A percentile compares a stretch with the other conserved stretches of the same genome.
phyloP scores from a whole-genome alignment of 2,113 vertebrate genomes.

The Mormoops blainvillei region DNA sequence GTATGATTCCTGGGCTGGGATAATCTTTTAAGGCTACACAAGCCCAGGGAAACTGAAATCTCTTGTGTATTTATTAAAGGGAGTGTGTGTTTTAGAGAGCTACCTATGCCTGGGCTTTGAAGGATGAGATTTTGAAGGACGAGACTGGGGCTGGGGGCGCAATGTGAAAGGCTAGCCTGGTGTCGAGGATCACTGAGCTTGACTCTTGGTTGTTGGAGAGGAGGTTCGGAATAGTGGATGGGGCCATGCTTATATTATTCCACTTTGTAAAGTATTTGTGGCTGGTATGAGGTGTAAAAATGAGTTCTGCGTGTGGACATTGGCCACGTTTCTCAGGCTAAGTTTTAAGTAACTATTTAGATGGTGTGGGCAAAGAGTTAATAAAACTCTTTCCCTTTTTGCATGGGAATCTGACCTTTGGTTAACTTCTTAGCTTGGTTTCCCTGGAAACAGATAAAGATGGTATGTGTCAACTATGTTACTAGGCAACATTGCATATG shows the following conservation, averaged over 20 bases:
- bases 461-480: conserved; percentile 61
- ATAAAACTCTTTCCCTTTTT: conserved; percentile 40
- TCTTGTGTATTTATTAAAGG: background rate
- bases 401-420: conserved; percentile 62
- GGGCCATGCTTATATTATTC: background rate
- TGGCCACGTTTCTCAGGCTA: background rate
- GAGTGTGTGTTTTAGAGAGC: background rate
- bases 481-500: conserved; percentile 46
- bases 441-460: conserved; percentile 64
- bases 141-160: background rate
- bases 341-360: background rate
- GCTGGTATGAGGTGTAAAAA: background rate
- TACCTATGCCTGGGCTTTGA: background rate
- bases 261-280: background rate
- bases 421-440: conserved; percentile 55
- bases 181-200: background rate
- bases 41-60: background rate
- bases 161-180: background rate
- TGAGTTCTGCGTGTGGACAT: background rate
- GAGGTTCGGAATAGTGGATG: background rate
- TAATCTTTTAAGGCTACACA: background rate
- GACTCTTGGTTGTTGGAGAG: background rate
- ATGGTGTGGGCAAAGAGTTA: conserved; percentile 32
- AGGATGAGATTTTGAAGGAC: background rate
- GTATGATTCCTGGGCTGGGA: background rate